A percentile compares a stretch with the other conserved stretches of the same genome.
These are phyloP conservation scores for Nasonia oneida DNA, from an alignment of 2,888 invertebrate genomes.

Conservation along the genomic window DNA sequence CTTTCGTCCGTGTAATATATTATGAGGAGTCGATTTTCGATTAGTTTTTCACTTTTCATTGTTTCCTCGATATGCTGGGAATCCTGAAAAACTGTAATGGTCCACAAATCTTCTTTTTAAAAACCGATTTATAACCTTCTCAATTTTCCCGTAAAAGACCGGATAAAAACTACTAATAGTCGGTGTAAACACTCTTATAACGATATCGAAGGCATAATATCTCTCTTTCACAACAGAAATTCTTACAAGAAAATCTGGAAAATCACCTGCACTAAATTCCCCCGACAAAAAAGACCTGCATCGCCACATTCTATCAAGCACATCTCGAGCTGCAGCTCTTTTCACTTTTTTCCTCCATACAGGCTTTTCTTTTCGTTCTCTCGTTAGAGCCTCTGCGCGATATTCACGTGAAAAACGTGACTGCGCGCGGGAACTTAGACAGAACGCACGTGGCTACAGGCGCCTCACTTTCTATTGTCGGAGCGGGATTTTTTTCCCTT, in stretches of 20 bases:
- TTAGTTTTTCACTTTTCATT: neutral
- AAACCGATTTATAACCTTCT: slow-evolving; percentile 1
- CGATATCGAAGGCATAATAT: neutral
- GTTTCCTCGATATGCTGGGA: too few species aligned
- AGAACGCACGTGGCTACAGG: neutral
- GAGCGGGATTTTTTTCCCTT: neutral
- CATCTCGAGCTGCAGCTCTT: neutral
- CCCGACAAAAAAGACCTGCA: neutral
- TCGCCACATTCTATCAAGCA: neutral
- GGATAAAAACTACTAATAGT: neutral
- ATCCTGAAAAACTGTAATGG: neutral
- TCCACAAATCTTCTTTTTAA: neutral
- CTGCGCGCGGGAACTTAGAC: neutral
- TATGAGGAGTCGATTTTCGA: neutral
- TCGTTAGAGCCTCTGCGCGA: neutral
- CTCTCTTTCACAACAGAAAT: neutral
- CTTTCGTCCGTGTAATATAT: neutral
- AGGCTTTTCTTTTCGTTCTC: slow-evolving; percentile 3
- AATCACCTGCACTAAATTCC: neutral
- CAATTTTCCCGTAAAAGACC: slow-evolving; percentile 16
- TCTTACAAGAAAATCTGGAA: neutral
- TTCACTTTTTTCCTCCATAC: neutral
- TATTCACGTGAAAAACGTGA: slow-evolving; percentile 10
- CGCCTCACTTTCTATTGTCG: slow-evolving; percentile 18
- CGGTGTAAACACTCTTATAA: neutral